Percentiles rank a stretch among this genome's conserved stretches.
Evolutionary conservation across 2,113 vertebrate genomes (phyloP).

Genomic region (Verasper variegatus): DNA sequence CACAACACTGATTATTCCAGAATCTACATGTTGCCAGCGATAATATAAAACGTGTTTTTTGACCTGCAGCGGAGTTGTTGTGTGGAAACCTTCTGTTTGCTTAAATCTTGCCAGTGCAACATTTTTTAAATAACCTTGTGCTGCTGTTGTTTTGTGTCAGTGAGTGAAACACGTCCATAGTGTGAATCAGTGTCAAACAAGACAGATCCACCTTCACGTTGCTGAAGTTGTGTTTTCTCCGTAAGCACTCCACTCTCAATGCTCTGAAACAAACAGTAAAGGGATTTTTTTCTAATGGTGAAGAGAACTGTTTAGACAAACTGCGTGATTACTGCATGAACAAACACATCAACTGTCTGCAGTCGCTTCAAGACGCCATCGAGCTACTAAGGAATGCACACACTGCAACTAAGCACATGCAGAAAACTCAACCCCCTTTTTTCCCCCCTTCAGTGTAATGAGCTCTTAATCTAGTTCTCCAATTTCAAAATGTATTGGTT

Average conservation of each 20-base stretch:
- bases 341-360: not conserved
- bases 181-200: not conserved
- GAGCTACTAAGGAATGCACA: not conserved
- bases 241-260: not conserved
- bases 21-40: not conserved
- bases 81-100: conserved; percentile 11
- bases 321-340: not conserved
- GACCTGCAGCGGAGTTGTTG: not conserved
- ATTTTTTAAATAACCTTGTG: too few species aligned
- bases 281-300: not conserved
- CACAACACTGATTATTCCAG: too few species aligned
- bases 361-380: not conserved
- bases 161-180: not conserved
- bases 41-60: conserved; percentile 1
- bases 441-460: too few species aligned
- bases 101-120: not conserved
- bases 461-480: not conserved
- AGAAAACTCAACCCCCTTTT: not conserved
- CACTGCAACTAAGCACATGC: not conserved
- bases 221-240: too few species aligned
- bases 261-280: not conserved
- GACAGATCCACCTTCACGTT: not conserved
- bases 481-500: not conserved
- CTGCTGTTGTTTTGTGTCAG: not conserved
- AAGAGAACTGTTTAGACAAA: not conserved